Conservation (phyloP, 2,113 vertebrate genomes). For the Saccopteryx leptura region DNA sequence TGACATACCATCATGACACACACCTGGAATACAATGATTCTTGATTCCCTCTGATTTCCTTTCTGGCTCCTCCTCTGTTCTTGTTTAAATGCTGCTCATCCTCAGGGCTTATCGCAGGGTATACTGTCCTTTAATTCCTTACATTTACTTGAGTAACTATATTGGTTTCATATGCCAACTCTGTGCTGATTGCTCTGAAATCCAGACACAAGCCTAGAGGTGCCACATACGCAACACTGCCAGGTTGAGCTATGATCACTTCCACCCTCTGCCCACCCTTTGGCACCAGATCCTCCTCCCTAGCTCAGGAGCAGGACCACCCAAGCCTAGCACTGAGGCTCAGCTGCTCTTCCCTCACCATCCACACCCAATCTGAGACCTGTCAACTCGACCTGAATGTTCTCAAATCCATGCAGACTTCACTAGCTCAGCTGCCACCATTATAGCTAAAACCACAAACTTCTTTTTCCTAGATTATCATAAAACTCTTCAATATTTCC, state of each 20-base stretch:
- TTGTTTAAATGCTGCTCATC: not conserved
- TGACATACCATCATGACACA: fast-evolving
- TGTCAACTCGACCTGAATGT: not conserved
- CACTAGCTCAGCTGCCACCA: not conserved
- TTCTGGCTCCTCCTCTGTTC: not conserved
- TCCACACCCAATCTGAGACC: fast-evolving
- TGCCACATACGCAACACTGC: not conserved
- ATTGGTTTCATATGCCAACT: not conserved
- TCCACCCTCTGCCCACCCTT: not conserved
- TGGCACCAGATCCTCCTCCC: not conserved
- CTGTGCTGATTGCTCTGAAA: not conserved
- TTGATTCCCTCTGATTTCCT: not conserved
- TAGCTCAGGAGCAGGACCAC: not conserved
- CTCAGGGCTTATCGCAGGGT: not conserved
- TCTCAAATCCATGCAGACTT: fast-evolving
- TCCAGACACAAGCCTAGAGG: not conserved
- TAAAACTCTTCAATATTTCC: not conserved
- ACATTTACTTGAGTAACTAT: not conserved
- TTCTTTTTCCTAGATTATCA: not conserved
- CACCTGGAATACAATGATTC: fast-evolving
- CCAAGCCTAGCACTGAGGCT: not conserved
- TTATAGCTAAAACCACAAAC: too few relatives aligned
- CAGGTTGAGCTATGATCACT: fast-evolving
- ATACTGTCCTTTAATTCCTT: not conserved
- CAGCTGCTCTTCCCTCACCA: not conserved